phyloP scores from a whole-genome alignment of 2,113 vertebrate species.

The Pholis gunnellus region DNA sequence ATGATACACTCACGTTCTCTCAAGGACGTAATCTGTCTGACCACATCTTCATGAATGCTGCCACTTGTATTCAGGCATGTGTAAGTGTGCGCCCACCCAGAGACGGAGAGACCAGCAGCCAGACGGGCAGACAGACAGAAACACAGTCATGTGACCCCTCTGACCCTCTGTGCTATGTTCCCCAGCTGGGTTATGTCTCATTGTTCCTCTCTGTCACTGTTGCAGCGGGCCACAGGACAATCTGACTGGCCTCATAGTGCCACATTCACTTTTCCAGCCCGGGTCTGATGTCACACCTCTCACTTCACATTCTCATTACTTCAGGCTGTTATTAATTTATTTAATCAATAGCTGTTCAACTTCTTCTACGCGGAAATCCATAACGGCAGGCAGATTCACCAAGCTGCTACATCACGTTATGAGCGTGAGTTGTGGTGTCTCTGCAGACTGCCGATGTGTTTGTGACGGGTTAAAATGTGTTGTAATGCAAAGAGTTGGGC shows the following conservation, averaged over 20 bases:
- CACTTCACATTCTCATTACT: constrained; percentile 67
- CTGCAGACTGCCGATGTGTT: constrained; percentile 10
- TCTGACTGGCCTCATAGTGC: constrained; percentile 71
- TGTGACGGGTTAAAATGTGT: constrained; percentile 14
- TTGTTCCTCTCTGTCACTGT: constrained; percentile 61
- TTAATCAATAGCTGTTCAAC: constrained; percentile 66
- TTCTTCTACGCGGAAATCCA: constrained; percentile 23
- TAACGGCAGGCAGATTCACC: constrained; percentile 39
- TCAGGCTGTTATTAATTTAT: constrained; percentile 69
- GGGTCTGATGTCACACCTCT: constrained; percentile 69
- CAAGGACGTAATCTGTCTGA: constrained; percentile 14
- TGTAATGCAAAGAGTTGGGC: background rate
- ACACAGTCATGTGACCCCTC: constrained; percentile 51
- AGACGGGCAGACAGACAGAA: constrained; percentile 22
- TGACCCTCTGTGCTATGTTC: constrained; percentile 52
- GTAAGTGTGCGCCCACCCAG: constrained; percentile 16
- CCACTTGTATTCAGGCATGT: constrained; percentile 15
- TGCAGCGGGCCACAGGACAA: constrained; percentile 30
- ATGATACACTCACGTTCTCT: constrained; percentile 14
- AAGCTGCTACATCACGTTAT: constrained; percentile 38
- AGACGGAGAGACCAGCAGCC: constrained; percentile 16
- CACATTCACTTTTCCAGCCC: constrained; percentile 53
- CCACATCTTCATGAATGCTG: constrained; percentile 15
- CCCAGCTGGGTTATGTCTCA: constrained; percentile 50
- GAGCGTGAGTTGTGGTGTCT: background rate